Base-by-base conservation (phyloP, 2,888 invertebrate species). In the Drosophila leonis region DNA sequence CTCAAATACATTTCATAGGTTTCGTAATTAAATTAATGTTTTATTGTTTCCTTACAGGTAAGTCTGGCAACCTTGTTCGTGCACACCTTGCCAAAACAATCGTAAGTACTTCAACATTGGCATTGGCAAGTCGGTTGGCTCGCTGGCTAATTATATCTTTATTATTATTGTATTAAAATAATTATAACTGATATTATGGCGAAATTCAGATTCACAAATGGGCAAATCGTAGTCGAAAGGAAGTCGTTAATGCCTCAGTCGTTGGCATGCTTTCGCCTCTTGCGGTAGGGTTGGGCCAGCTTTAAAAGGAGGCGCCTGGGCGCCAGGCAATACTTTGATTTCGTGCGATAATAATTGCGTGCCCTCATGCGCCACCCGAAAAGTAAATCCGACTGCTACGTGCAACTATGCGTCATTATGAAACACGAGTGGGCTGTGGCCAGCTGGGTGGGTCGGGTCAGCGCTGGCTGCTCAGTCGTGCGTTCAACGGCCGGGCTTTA, bases 311-410 rank as follows among this genome's bases (percentile, higher is more conserved):
- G 78, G n/a, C 18, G 31, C 18, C 31, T 52, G 52, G n/a, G 37
- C 18, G 7, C 8, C 9, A 4, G 72, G 49, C 66, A 68, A 73
- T 75, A 75, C 80, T 90, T 84, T 88, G 90, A 89, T 89, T 91
- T 83, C 76, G 72, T 82, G 79, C 83, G 78, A 87, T 88, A 90
- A 91, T 91, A 88, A 87, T 80, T 83, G 78, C 77, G 81, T 80
- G 77, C 69, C 75, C 68, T 65, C 49, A 61, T 72, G 66, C 33
- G 72, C 64, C 72, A 48, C 24, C 60, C 61, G 37, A 59, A 64
- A 65, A 59, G 52, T 59, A 72, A 77, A 77, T 64, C 49, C 33
- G 33, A 55, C 29, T 37, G 51, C 68, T 67, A 76, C 88, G 90
- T 90, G 88, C 80, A 81, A 65, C 78, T 70, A 88, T 90, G 79